Evolutionary conservation across 2,888 invertebrate species (phyloP), one percentile per base, ranked within the genome.

Genomic region (Muschampia plurimacula): DNA sequence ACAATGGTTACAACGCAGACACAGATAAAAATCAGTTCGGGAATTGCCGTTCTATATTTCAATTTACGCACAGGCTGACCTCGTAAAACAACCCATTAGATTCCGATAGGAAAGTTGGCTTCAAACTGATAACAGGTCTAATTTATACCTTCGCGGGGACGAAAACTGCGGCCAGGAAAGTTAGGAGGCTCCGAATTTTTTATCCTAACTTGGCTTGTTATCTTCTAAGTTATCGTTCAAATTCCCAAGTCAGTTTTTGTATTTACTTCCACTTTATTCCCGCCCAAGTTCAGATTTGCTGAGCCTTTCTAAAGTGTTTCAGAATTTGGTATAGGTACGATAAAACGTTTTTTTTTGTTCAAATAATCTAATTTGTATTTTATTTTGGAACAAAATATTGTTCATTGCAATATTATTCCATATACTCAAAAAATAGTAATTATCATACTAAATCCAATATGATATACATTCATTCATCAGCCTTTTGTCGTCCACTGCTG

Each of bases 121-220:
- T 75, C 83, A 82, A 83, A 85, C 85, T 86, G 90, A 89, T 89
- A 89, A 86, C 85, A 83, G 81, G 84, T 87, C 86, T 86, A 88
- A 89, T 89, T 90, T 90, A 90, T 89, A 86, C 84, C 81, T 82
- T 78, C 81, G 77, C 49, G 59, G 52, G 75, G 83, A 79, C 78
- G 78, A 57, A 83, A 83, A 83, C 83, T 78, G 80, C 77, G 81
- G 80, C 77, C 52, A 8, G 2, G 5, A 82, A 86, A 84, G 80
- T 85, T 83, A 77, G 74, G 79, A 80, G 77, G 81, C 82, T 82
- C 77, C 81, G 80, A 81, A 80, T 82, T 79, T 79, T 81, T 80
- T 76, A 73, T 80, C 80, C 69, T 32, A 77, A 77, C 76, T 81
- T 75, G 76, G 74, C 70, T 75, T 78, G 78, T 75, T 77, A 77